phyloP scores from a whole-genome alignment of 2,888 invertebrate species.

The Rhingia campestris region DNA sequence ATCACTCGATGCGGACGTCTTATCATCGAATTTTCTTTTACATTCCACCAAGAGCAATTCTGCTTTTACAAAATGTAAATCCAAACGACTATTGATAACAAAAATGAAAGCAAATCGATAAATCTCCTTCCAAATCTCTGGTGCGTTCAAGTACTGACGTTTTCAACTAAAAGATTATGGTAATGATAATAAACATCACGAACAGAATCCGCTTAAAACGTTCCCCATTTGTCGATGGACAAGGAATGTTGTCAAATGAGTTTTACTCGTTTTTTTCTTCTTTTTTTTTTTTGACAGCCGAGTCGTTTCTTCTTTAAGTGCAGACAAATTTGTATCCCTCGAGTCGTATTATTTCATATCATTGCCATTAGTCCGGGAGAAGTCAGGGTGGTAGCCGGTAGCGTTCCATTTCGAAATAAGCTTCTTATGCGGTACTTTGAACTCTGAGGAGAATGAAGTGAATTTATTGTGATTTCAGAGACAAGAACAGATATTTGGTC shows the following conservation, averaged over 20 bases:
- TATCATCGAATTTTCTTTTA: neutral
- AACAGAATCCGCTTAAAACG: slow-evolving; percentile 5
- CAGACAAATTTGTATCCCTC: too few relatives aligned
- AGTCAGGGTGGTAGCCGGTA: neutral
- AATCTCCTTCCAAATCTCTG: slow-evolving; percentile 10
- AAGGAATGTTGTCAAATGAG: neutral
- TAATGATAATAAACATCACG: slow-evolving; percentile 17
- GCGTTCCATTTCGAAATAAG: slow-evolving; percentile 15
- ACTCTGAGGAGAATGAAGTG: neutral
- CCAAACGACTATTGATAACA: slow-evolving; percentile 6
- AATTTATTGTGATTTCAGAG: neutral
- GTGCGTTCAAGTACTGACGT: neutral
- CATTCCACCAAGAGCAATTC: neutral
- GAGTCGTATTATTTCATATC: slow-evolving; percentile 3
- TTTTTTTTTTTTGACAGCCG: neutral
- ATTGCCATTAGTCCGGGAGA: slow-evolving; percentile 1
- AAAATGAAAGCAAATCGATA: slow-evolving; percentile 7
- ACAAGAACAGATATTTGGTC: neutral
- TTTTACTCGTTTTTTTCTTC: too few relatives aligned
- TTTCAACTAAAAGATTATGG: slow-evolving; percentile 9
- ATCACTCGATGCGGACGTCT: too few relatives aligned
- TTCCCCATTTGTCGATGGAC: slow-evolving; percentile 7
- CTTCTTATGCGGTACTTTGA: slow-evolving; percentile 4
- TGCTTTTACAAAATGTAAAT: neutral
- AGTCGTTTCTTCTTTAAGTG: neutral